Evolutionary conservation across 2,888 invertebrate genomes (phyloP).

Genomic region (Bibio marci): DNA sequence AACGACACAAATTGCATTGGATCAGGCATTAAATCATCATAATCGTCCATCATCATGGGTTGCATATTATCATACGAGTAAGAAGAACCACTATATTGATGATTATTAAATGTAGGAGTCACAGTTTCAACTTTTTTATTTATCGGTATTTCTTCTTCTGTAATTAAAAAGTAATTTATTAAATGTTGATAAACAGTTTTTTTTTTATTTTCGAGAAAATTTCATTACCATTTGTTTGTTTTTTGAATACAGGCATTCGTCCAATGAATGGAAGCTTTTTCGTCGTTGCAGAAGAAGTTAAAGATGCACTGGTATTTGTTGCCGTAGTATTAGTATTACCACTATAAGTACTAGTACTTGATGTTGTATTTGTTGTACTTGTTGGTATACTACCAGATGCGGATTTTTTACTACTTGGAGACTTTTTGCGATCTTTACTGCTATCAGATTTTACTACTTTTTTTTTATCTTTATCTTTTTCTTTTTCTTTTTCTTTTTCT

Average conservation of each 20-base stretch:
- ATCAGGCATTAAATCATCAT: conserved; percentile 30
- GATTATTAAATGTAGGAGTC: not conserved
- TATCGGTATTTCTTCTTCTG: not conserved
- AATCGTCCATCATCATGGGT: conserved; percentile 15
- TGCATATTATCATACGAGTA: not conserved
- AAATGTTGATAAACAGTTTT: no score
- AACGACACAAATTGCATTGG: conserved; percentile 28
- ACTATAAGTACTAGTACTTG: not conserved
- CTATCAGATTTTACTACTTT: conserved; percentile 11
- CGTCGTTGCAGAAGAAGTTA: conserved; percentile 20
- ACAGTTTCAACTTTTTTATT: not conserved
- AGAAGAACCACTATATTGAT: not conserved
- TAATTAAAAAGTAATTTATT: no score
- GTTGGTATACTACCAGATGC: conserved; percentile 12
- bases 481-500: conserved; percentile 6
- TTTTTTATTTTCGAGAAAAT: not conserved
- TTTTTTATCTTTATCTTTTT: conserved; percentile 9
- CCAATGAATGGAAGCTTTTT: conserved; percentile 73
- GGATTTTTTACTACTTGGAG: conserved; percentile 14
- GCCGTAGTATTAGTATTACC: no score
- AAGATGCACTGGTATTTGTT: no score
- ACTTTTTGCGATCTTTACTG: conserved; percentile 6
- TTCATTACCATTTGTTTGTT: conserved; percentile 25
- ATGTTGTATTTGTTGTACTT: not conserved
- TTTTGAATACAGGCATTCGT: conserved; percentile 62